Base-by-base conservation (phyloP, 2,888 invertebrate genomes). In the Epinotia demarniana region DNA sequence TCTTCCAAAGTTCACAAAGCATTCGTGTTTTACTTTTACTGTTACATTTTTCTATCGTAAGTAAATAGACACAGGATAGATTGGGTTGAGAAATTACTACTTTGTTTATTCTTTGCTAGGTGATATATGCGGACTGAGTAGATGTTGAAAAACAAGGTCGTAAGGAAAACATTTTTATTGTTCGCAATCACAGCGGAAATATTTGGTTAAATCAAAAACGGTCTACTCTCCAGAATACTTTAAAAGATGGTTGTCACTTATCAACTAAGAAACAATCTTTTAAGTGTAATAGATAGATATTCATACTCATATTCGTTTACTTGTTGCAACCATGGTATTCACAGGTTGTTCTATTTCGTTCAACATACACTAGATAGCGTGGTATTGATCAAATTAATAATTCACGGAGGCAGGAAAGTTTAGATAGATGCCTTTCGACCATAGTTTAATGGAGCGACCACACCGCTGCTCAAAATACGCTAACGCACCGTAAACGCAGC, bases 61-160 rank as follows among this genome's bases (percentile, higher is more conserved):
- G 27, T 27, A 27, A 11, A 16, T 3, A 49, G 27, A 66, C 61
- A 33, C 16, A 11, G 9, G 33, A 53, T n/a, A 27, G n/a, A 49
- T n/a, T 53, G 66, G 12, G 49, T 64, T 66, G 66, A 66, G 53
- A 53, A 66, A 66, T 66, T 27, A n/a, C n/a, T 13, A 53, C 27
- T 53, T 66, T 66, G 27, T 27, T 64, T 64, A 49, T 18, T 43
- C 43, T 18, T 43, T 43, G 39, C 39, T 43, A 43, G 18, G 39
- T 62, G 43, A 62, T 18, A 39, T 62, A 39, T 62, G 62, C 18
- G 2, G 4, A 1, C 12, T 53, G 16, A n/a, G 53, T 53, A 8
- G 6, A 53, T 53, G 53, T 53, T 53, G 53, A 53, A 53, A 53
- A 53, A 53, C 53, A 53, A 53, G 53, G 53, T 53, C 53, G n/a